Base-by-base conservation (phyloP, 2,113 vertebrate genomes). In the Ahaetulla prasina region DNA sequence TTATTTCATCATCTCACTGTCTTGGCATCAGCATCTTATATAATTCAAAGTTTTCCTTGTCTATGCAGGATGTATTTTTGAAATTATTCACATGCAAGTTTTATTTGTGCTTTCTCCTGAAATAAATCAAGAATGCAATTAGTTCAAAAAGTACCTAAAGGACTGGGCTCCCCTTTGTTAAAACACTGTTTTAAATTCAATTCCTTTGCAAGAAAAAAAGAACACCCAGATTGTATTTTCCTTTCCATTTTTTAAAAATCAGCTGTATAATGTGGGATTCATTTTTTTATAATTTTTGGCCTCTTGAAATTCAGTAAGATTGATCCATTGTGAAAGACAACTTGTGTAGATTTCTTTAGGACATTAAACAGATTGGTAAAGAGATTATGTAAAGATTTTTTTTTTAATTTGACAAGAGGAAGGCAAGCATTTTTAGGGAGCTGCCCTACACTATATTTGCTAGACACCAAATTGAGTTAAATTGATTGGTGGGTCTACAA, bases 301-400 rank as follows among this genome's bases (percentile, higher is more conserved):
- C 45, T 92, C 89, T 86, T 89, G 60, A 93, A 93, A 85, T 91
- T 85, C 91, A 50, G 92, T n/a, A 50, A 57, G 85, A 94, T 43
- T 90, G 91, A 95, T 93, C 30, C 8, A 43, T 55, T 91, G 55
- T 57, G 90, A 93, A 43, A 10, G 16, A 30, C 45, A n/a, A 11
- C 49, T 87, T 89, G 45, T 89, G 10, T n/a, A 74, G 80, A 74
- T 84, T 93, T 60, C 55, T 92, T 16, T 35, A 80, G 39, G 25
- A 74, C 47, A 86, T 7, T 87, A 68, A 52, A 60, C 12, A 86
- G 52, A n/a, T 14, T 85, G 14, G 23, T 12, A 43, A 0, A 0
- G 7, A 92, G 87, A 47, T 23, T 35, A 30, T 55, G 16, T 84
- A 25, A 52, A 55, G 27, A 85, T 3, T 23, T 35, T 89, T 2